phyloP scores from a whole-genome alignment of 2,113 vertebrate species.

The Oceanodroma tethys region DNA sequence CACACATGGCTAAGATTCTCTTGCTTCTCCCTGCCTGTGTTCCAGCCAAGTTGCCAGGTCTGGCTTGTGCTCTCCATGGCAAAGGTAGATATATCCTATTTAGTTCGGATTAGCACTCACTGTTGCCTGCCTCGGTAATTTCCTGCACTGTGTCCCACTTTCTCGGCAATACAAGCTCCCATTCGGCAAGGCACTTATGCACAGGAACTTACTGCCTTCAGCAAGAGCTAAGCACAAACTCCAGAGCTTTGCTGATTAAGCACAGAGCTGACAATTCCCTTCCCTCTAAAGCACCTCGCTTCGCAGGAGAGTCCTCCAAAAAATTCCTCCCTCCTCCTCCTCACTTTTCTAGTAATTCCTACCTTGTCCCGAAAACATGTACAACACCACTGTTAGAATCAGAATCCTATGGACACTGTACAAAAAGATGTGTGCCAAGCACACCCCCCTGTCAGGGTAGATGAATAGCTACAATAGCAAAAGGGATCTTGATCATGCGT shows the following conservation, averaged over 20 bases:
- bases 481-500: neutral
- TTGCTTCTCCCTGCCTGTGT: neutral
- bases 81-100: neutral
- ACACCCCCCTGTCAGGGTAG: neutral
- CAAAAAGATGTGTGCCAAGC: neutral
- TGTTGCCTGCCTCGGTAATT: neutral
- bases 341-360: neutral
- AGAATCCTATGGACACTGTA: neutral
- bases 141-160: neutral
- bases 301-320: neutral
- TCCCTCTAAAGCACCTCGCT: neutral
- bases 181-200: neutral
- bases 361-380: neutral
- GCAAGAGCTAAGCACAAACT: neutral
- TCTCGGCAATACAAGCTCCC: neutral
- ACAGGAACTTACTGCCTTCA: neutral
- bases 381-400: neutral
- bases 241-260: constrained; percentile 13
- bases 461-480: neutral
- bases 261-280: neutral
- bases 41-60: neutral
- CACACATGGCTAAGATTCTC: neutral
- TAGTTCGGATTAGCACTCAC: neutral
- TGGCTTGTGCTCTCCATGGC: neutral
- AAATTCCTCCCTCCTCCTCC: neutral